Conservation (phyloP, 2,113 vertebrate genomes). For the Monarcha castaneiventris region DNA sequence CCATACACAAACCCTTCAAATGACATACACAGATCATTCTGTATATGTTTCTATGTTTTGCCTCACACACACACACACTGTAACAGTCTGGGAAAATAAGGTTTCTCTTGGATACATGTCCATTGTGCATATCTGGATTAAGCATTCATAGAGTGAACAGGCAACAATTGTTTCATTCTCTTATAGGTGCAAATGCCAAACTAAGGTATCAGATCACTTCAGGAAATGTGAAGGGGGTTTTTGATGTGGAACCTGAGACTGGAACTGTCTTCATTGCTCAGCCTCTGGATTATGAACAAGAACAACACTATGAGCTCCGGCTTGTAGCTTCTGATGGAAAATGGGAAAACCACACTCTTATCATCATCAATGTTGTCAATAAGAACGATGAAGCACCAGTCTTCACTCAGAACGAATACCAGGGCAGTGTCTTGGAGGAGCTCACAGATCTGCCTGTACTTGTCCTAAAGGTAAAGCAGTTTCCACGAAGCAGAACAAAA, state of each 20-base stretch:
- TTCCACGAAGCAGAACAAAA: neutral
- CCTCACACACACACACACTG: neutral
- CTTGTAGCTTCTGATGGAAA: slow-evolving; percentile 89
- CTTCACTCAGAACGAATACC: slow-evolving; percentile 83
- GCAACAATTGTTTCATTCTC: neutral
- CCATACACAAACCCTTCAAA: neutral
- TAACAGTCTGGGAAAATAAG: neutral
- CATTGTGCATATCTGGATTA: neutral
- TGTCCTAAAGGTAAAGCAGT: slow-evolving; percentile 79
- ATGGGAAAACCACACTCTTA: slow-evolving; percentile 87
- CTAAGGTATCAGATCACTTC: slow-evolving; percentile 87
- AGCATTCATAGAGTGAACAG: neutral
- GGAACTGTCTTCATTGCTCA: slow-evolving; percentile 84
- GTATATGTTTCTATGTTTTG: neutral
- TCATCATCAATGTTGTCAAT: slow-evolving; percentile 80
- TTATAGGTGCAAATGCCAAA: slow-evolving; percentile 83
- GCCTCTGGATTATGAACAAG: slow-evolving; percentile 85
- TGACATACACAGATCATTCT: neutral
- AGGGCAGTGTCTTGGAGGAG: slow-evolving; percentile 79
- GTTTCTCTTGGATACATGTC: neutral
- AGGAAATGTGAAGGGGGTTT: slow-evolving; percentile 82
- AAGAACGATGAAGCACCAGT: slow-evolving; percentile 87
- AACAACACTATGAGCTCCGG: slow-evolving; percentile 77
- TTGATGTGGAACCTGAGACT: slow-evolving; percentile 86
- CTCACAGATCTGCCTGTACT: slow-evolving; percentile 77